phyloP scores from a whole-genome alignment of 2,113 vertebrate species.

The Sebastes schlegelii region DNA sequence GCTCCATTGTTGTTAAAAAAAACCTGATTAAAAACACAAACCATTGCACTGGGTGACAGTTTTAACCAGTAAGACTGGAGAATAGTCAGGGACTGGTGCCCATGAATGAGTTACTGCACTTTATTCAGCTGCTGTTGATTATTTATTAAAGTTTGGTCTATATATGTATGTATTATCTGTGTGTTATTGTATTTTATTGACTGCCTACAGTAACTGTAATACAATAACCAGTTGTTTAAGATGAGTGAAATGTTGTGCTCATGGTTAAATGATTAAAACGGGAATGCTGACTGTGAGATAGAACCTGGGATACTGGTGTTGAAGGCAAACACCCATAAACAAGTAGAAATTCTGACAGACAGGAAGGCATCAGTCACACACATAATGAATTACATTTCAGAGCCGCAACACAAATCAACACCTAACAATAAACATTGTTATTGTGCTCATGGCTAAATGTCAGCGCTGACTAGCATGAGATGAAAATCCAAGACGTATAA shows the following conservation, averaged over 20 bases:
- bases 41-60: too few relatives aligned
- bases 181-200: too few relatives aligned
- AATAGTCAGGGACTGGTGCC: too few relatives aligned
- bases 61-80: too few relatives aligned
- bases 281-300: background rate
- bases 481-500: slow-evolving; percentile 31
- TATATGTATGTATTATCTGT: too few relatives aligned
- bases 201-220: too few relatives aligned
- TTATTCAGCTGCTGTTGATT: too few relatives aligned
- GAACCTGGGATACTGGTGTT: background rate
- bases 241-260: background rate
- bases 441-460: slow-evolving; percentile 25
- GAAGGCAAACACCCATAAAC: background rate
- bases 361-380: background rate
- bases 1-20: too few relatives aligned
- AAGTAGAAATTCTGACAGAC: background rate
- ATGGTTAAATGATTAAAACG: background rate
- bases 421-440: slow-evolving; percentile 16
- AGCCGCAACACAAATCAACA: slow-evolving; percentile 13
- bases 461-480: slow-evolving; percentile 3
- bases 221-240: background rate
- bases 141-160: too few relatives aligned
- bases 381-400: slow-evolving; percentile 13
- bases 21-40: too few relatives aligned
- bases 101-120: too few relatives aligned